Evolutionary conservation across 2,888 invertebrate genomes (phyloP).

Genomic region (Uloborus plumipes): DNA sequence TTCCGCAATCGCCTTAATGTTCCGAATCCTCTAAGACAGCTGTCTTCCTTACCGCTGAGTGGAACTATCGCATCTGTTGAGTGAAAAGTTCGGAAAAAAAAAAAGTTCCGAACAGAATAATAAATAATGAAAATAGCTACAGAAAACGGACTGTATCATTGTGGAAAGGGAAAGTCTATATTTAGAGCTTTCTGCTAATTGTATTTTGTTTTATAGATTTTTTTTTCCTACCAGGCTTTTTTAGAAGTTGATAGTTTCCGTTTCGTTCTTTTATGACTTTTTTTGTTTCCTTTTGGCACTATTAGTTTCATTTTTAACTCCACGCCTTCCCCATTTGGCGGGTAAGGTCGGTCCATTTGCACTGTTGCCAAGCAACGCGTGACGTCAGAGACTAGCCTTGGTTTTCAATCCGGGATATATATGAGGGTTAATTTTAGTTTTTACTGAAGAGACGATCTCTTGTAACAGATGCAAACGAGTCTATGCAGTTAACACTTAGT

Average conservation of each 20-base stretch:
- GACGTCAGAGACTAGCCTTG: conserved; percentile 23
- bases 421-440: conserved; percentile 36
- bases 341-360: conserved; percentile 24
- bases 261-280: background rate
- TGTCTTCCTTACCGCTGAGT: too few relatives aligned
- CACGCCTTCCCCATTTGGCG: background rate
- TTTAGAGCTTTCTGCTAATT: background rate
- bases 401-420: conserved; percentile 5
- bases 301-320: conserved; percentile 27
- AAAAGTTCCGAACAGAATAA: too few relatives aligned
- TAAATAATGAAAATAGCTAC: too few relatives aligned
- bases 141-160: too few relatives aligned
- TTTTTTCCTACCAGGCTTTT: conserved; percentile 9
- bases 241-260: conserved; percentile 3
- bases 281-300: conserved; percentile 1
- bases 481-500: too few relatives aligned
- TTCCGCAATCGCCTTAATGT: too few relatives aligned
- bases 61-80: too few relatives aligned
- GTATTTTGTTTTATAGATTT: conserved; percentile 14
- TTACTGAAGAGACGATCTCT: conserved; percentile 21
- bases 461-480: too few relatives aligned
- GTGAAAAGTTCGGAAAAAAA: too few relatives aligned
- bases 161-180: too few relatives aligned
- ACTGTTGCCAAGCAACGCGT: conserved; percentile 27
- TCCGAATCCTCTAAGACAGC: too few relatives aligned